These are phyloP conservation scores for Tylochromis polylepis DNA, from an alignment of 2,113 vertebrate genomes.

Conservation along the genomic window DNA sequence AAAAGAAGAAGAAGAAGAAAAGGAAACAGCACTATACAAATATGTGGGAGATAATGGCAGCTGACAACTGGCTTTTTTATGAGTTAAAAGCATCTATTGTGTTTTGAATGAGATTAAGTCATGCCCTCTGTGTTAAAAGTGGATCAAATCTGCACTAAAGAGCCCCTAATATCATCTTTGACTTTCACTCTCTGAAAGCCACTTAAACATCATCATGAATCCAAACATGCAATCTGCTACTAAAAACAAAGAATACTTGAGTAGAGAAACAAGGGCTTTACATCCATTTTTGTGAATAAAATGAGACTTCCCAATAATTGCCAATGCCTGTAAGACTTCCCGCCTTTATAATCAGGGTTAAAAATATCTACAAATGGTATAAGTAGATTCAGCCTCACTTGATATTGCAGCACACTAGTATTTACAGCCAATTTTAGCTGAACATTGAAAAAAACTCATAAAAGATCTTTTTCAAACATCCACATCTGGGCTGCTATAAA, in stretches of 20 bases:
- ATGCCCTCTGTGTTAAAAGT: neutral
- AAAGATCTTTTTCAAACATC: slow-evolving; percentile 13
- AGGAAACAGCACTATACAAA: neutral
- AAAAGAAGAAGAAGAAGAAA: neutral
- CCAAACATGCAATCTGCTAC: neutral
- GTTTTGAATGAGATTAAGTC: neutral
- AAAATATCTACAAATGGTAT: neutral
- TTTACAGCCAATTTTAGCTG: neutral
- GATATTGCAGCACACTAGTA: neutral
- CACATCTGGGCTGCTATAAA: slow-evolving; percentile 4
- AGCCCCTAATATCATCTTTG: neutral
- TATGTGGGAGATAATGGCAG: neutral
- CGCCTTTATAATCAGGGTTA: neutral
- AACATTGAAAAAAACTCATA: neutral
- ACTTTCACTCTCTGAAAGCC: neutral
- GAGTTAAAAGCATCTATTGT: neutral
- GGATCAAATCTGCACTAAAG: neutral
- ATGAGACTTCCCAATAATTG: neutral
- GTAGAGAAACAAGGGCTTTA: neutral
- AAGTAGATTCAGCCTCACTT: neutral
- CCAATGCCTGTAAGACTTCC: neutral
- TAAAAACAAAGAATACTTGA: neutral
- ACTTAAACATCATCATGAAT: neutral
- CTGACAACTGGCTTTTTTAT: neutral
- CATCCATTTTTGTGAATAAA: neutral